These are phyloP conservation scores for Diploscapter pachys DNA, from an alignment of 1,140 invertebrate species.

Conservation along the genomic window DNA sequence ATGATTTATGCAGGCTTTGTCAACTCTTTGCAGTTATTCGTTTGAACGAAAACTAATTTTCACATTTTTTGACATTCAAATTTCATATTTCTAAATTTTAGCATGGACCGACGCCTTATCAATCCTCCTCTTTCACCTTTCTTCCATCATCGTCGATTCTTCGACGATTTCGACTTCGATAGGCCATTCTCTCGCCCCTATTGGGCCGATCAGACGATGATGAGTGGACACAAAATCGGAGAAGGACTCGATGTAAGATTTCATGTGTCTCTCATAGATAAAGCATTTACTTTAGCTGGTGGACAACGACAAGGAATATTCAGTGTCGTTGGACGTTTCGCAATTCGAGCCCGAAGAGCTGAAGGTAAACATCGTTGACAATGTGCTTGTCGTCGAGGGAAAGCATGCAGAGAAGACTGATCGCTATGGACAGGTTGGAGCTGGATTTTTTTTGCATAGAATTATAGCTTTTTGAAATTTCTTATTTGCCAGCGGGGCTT, in stretches of 20 bases:
- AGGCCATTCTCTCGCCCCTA: conserved; percentile 41
- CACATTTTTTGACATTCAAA: too few species aligned
- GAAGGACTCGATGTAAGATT: conserved; percentile 36
- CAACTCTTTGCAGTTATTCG: too few species aligned
- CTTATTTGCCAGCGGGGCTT: too few species aligned
- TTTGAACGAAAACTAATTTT: too few species aligned
- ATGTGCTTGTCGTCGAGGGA: conserved; percentile 45
- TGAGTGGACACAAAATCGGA: conserved; percentile 40
- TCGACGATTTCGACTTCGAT: conserved; percentile 47
- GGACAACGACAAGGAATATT: conserved; percentile 38
- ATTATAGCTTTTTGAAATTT: too few species aligned
- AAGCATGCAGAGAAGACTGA: conserved; percentile 48
- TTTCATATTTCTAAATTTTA: neutral
- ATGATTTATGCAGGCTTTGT: too few species aligned
- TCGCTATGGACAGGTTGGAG: conserved; percentile 37
- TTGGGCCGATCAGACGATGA: conserved; percentile 41
- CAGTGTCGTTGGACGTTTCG: conserved; percentile 42
- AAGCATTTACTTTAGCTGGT: conserved; percentile 31
- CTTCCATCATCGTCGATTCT: conserved; percentile 28
- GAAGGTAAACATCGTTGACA: conserved; percentile 46
- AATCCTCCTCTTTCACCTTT: conserved; percentile 2
- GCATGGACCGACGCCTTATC: conserved; percentile 13
- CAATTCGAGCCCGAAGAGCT: conserved; percentile 47
- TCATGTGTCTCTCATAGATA: too few species aligned
- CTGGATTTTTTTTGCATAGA: too few species aligned